A percentile compares a stretch with the other conserved stretches of the same genome.
phyloP scores from a whole-genome alignment of 2,113 vertebrate species.

The Etheostoma spectabile region DNA sequence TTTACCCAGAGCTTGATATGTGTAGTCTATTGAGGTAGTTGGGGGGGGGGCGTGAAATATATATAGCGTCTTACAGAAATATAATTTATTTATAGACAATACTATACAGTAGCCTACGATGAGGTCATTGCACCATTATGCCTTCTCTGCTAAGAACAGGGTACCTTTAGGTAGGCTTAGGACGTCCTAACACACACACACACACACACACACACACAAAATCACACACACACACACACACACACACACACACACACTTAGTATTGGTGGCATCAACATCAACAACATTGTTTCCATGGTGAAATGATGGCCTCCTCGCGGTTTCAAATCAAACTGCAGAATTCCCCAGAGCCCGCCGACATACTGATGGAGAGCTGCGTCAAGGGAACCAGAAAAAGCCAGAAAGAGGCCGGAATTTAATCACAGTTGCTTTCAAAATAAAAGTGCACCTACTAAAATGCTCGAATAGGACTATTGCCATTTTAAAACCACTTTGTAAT shows the following conservation, averaged over 20 bases:
- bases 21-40: background rate
- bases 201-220: background rate
- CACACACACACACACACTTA: slow-evolving; percentile 12
- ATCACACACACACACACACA: background rate
- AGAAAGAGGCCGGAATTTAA: slow-evolving; percentile 2
- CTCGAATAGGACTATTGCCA: background rate
- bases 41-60: background rate
- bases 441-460: background rate
- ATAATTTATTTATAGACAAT: background rate
- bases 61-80: background rate
- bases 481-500: background rate
- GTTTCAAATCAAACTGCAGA: slow-evolving; percentile 37
- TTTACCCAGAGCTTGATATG: background rate
- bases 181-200: background rate
- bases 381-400: slow-evolving; percentile 19
- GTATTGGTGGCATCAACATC: background rate
- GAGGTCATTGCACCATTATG: slow-evolving; percentile 4
- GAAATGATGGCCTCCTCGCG: slow-evolving; percentile 20
- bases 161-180: background rate
- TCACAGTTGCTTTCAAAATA: slow-evolving; percentile 30
- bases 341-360: slow-evolving; percentile 8
- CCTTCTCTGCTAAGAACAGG: background rate
- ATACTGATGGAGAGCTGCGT: slow-evolving; percentile 29
- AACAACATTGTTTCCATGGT: slow-evolving; percentile 32
- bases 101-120: background rate